Conservation (phyloP, 2,113 vertebrate species). For the Sciurus niger region DNA sequence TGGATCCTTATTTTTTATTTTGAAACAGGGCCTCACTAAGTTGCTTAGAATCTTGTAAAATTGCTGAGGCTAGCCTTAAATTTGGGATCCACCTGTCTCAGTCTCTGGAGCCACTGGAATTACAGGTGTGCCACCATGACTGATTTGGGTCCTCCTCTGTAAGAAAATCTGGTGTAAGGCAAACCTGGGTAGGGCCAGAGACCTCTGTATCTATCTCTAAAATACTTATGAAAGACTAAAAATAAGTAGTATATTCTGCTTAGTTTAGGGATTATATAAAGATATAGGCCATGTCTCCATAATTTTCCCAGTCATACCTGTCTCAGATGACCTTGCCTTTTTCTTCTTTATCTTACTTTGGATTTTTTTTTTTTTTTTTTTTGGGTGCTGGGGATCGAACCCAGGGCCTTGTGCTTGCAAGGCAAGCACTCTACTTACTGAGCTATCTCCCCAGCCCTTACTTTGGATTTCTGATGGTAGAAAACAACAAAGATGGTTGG, state of each 20-base stretch:
- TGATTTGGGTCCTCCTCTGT: not conserved
- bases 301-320: not conserved
- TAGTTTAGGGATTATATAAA: not conserved
- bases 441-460: too few relatives aligned
- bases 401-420: too few relatives aligned
- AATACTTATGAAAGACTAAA: not conserved
- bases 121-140: too few relatives aligned
- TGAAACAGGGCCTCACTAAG: too few relatives aligned
- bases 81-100: too few relatives aligned
- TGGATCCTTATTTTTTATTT: too few relatives aligned
- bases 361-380: too few relatives aligned
- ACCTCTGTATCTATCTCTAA: not conserved
- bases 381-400: too few relatives aligned
- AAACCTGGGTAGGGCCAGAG: not conserved
- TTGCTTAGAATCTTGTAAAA: too few relatives aligned
- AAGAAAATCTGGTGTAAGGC: not conserved
- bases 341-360: not conserved
- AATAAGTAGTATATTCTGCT: not conserved
- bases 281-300: not conserved
- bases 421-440: too few relatives aligned
- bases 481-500: conserved; percentile 18
- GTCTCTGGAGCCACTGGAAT: too few relatives aligned
- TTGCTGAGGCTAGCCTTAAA: too few relatives aligned
- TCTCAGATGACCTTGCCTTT: not conserved
- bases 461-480: not conserved